These are phyloP conservation scores for Oncorhynchus tshawytscha DNA, from an alignment of 2,113 vertebrate species.

Conservation along the genomic window DNA sequence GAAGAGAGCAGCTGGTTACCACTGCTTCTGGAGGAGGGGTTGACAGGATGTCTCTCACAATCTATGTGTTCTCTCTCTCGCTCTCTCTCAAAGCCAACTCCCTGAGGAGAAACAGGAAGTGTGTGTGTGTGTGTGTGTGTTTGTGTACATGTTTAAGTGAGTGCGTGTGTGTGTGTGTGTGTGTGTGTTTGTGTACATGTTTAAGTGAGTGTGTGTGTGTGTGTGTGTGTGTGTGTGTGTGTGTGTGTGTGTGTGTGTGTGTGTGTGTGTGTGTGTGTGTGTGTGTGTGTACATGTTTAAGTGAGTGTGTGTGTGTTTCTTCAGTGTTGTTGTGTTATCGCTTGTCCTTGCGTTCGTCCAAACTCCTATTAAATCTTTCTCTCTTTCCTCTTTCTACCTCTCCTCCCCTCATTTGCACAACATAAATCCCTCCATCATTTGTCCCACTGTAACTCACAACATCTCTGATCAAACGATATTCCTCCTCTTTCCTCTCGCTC, in stretches of 20 bases:
- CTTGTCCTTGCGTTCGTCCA: background rate
- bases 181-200: background rate
- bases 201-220: too few species aligned
- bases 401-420: conserved; percentile 8
- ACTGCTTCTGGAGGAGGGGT: too few species aligned
- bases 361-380: background rate
- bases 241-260: too few species aligned
- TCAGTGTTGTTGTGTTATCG: conserved; percentile 12
- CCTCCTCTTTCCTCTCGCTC: background rate
- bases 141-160: too few species aligned
- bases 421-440: conserved; percentile 44
- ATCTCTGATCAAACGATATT: conserved; percentile 55
- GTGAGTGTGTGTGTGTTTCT: background rate
- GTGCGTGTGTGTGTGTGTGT: too few species aligned
- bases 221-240: background rate
- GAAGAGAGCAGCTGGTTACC: too few species aligned
- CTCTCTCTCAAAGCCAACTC: too few species aligned
- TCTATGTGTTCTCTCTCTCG: too few species aligned
- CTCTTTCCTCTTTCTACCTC: background rate
- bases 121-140: background rate
- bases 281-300: background rate
- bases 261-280: too few species aligned
- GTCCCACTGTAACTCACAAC: conserved; percentile 52
- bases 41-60: too few species aligned
- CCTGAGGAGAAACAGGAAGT: too few species aligned